A percentile compares a stretch with the other conserved stretches of the same genome.
These are phyloP conservation scores for Lasioglossum leucozonium DNA, from an alignment of 2,888 invertebrate species.

Conservation along the genomic window DNA sequence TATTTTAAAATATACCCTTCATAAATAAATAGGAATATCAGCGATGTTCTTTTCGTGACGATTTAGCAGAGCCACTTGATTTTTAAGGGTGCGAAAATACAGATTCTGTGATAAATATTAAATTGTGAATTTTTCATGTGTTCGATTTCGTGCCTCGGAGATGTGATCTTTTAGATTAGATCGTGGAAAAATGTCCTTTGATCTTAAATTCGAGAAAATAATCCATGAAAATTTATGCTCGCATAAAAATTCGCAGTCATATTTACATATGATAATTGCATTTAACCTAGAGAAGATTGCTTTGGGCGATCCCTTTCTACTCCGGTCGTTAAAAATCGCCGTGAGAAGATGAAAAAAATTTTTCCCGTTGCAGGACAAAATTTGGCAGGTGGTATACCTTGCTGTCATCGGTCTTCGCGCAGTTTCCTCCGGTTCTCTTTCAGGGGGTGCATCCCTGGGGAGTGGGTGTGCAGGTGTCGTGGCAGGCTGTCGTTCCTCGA, in stretches of 20 bases:
- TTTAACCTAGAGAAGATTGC: not conserved
- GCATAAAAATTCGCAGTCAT: not conserved
- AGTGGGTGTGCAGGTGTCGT: slow-evolving; percentile 78
- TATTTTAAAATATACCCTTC: not conserved
- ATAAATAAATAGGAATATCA: too few relatives aligned
- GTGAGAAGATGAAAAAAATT: too few relatives aligned
- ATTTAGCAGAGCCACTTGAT: not conserved
- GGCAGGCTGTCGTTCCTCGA: slow-evolving; percentile 81
- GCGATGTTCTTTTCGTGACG: too few relatives aligned
- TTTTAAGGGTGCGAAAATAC: not conserved
- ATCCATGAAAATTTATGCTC: not conserved
- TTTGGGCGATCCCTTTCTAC: not conserved
- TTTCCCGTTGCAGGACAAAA: not conserved
- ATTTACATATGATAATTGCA: not conserved
- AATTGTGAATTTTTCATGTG: not conserved
- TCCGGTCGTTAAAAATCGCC: too few relatives aligned
- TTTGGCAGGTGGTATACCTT: slow-evolving; percentile 69
- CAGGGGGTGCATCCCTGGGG: slow-evolving; percentile 85
- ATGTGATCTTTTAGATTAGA: not conserved
- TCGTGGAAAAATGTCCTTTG: not conserved
- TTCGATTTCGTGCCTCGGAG: too few relatives aligned
- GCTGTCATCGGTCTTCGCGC: slow-evolving; percentile 90
- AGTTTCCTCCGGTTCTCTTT: slow-evolving; percentile 87
- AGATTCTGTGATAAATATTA: not conserved
- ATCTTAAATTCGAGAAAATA: not conserved